These are phyloP conservation scores for Panulirus ornatus DNA, from an alignment of 1,140 invertebrate species.

Conservation along the genomic window DNA sequence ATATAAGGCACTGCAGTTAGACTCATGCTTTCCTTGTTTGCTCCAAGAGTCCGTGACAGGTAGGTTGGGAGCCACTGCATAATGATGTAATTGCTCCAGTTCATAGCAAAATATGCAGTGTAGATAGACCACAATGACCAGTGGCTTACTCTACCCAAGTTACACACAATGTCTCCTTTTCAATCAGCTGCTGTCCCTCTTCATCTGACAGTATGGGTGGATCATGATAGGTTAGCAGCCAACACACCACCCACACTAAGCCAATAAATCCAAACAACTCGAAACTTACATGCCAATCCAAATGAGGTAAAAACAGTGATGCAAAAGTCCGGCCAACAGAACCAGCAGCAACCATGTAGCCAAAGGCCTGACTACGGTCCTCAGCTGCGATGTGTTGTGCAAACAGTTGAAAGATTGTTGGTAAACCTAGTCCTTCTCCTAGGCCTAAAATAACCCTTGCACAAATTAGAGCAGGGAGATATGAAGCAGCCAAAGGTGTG, in stretches of 20 bases:
- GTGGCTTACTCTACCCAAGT: constrained; percentile 84
- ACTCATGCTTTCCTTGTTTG: constrained; percentile 86
- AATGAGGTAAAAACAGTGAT: constrained; percentile 81
- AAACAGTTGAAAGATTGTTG: constrained; percentile 90
- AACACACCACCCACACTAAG: constrained; percentile 85
- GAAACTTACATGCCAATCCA: constrained; percentile 86
- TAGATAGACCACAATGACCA: constrained; percentile 89
- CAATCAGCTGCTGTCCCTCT: constrained; percentile 84
- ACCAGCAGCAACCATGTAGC: constrained; percentile 86
- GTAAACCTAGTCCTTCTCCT: constrained; percentile 88
- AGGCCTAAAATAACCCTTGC: constrained; percentile 85
- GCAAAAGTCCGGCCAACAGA: constrained; percentile 88
- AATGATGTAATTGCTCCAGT: constrained; percentile 91
- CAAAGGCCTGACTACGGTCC: constrained; percentile 87
- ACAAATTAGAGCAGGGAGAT: constrained; percentile 83
- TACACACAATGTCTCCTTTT: constrained; percentile 80
- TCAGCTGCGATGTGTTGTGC: constrained; percentile 86
- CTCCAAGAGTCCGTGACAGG: constrained; percentile 84
- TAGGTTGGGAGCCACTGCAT: constrained; percentile 92
- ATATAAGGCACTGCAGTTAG: constrained; percentile 88
- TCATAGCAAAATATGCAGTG: constrained; percentile 90
- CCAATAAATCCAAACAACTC: constrained; percentile 86
- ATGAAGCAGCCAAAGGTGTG: constrained; percentile 85
- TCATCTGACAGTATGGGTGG: constrained; percentile 80
- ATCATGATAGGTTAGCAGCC: constrained; percentile 83